These are phyloP conservation scores for Drosophila ficusphila DNA, from an alignment of 1,140 invertebrate genomes.

Conservation along the genomic window DNA sequence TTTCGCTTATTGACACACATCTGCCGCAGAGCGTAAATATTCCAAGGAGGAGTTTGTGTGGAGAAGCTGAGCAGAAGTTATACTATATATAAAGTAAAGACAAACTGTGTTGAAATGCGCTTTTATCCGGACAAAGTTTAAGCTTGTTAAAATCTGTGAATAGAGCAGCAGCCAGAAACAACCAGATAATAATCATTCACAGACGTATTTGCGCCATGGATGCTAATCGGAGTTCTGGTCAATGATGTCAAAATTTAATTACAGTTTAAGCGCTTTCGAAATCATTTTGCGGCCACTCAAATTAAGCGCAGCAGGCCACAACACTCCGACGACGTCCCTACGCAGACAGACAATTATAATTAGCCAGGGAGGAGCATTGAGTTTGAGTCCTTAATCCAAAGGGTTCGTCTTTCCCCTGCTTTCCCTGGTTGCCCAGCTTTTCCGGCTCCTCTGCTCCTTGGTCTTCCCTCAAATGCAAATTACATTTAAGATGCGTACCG, in stretches of 20 bases:
- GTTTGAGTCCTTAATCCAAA: conserved; percentile 36
- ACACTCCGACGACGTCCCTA: conserved; percentile 6
- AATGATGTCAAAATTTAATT: conserved; percentile 55
- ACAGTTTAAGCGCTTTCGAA: conserved; percentile 40
- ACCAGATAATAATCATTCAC: neutral
- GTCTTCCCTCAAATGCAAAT: conserved; percentile 36
- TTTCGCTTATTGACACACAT: conserved; percentile 55
- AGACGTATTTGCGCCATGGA: neutral
- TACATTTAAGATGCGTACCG: conserved; percentile 50
- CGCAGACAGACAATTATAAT: conserved; percentile 44
- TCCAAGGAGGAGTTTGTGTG: neutral
- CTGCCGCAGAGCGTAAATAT: conserved; percentile 36
- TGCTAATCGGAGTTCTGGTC: conserved; percentile 11
- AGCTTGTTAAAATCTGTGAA: neutral
- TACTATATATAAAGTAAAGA: neutral
- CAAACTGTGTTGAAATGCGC: neutral
- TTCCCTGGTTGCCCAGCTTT: too few relatives aligned
- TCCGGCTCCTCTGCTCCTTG: too few relatives aligned
- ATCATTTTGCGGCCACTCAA: conserved; percentile 49
- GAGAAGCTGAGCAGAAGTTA: too few relatives aligned
- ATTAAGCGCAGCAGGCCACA: conserved; percentile 47
- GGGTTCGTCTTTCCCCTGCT: conserved; percentile 7
- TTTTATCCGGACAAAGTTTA: conserved; percentile 5
- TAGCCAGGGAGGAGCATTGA: conserved; percentile 5
- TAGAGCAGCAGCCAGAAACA: neutral